phyloP scores from a whole-genome alignment of 1,140 invertebrate genomes.

The Aethina tumida region DNA sequence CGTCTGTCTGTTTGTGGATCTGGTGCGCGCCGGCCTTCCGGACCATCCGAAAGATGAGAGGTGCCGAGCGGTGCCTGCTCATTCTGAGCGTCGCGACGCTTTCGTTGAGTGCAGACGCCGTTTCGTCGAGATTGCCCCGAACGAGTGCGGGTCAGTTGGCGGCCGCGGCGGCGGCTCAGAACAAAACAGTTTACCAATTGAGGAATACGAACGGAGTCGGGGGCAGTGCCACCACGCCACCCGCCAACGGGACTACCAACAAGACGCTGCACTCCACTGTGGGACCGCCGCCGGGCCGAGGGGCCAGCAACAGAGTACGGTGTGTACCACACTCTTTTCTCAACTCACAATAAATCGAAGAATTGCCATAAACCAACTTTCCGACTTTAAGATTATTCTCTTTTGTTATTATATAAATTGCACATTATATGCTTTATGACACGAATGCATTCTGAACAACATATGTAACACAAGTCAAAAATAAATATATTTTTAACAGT shows the following conservation, averaged over 20 bases:
- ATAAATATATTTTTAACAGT: too few species aligned
- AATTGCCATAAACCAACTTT: too few species aligned
- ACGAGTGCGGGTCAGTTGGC: constrained; percentile 34
- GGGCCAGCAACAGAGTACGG: constrained; percentile 22
- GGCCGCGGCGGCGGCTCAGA: constrained; percentile 31
- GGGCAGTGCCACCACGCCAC: constrained; percentile 7
- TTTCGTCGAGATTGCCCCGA: constrained; percentile 29
- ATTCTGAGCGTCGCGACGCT: constrained; percentile 20
- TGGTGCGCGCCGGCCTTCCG: constrained; percentile 4
- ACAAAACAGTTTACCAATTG: constrained; percentile 27
- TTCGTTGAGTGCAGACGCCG: constrained; percentile 15
- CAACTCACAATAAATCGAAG: too few species aligned
- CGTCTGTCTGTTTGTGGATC: constrained; percentile 1
- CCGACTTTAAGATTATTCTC: too few species aligned
- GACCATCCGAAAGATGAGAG: too few species aligned
- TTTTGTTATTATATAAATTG: too few species aligned
- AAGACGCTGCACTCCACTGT: constrained; percentile 9
- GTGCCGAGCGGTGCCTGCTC: constrained; percentile 26
- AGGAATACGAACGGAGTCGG: constrained; percentile 19
- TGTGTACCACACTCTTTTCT: constrained; percentile 16
- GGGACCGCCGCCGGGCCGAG: constrained; percentile 20
- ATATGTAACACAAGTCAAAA: too few species aligned
- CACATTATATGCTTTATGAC: too few species aligned
- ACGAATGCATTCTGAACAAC: too few species aligned
- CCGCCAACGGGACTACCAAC: constrained; percentile 11